These are phyloP conservation scores for Tauraco erythrolophus DNA, from an alignment of 2,113 vertebrate genomes.

Conservation along the genomic window DNA sequence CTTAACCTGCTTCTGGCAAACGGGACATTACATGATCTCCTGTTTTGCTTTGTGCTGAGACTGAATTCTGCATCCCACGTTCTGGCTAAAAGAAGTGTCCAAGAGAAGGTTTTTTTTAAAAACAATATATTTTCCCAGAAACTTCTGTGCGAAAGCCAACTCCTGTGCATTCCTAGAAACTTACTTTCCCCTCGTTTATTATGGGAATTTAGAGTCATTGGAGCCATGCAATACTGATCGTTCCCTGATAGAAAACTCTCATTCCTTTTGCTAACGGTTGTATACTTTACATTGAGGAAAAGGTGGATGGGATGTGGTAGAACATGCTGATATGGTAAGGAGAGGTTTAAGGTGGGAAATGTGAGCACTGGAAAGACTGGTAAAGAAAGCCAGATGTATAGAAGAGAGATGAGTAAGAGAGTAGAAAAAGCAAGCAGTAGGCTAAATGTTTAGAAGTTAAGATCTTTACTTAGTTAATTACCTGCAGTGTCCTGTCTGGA, in stretches of 20 bases:
- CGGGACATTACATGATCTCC: neutral
- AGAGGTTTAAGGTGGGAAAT: neutral
- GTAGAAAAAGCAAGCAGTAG: neutral
- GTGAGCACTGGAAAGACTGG: neutral
- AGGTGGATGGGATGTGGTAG: neutral
- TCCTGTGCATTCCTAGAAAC: neutral
- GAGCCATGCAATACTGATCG: neutral
- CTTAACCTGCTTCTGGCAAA: neutral
- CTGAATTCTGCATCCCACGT: neutral
- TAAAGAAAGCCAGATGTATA: neutral
- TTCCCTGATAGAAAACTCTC: neutral
- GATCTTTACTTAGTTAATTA: neutral
- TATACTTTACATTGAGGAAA: neutral
- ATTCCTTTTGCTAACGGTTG: neutral
- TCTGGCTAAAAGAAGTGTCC: neutral
- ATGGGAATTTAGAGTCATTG: neutral
- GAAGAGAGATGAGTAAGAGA: neutral
- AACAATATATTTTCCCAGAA: constrained; percentile 5
- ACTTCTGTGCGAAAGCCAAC: neutral
- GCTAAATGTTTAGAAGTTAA: neutral
- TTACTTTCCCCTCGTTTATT: neutral
- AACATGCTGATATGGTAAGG: neutral
- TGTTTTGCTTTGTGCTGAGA: neutral
- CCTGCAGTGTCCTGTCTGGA: neutral
- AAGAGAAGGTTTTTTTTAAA: constrained; percentile 10